Evolutionary conservation across 2,888 invertebrate genomes (phyloP).

Genomic region (Nephrotoma flavescens): DNA sequence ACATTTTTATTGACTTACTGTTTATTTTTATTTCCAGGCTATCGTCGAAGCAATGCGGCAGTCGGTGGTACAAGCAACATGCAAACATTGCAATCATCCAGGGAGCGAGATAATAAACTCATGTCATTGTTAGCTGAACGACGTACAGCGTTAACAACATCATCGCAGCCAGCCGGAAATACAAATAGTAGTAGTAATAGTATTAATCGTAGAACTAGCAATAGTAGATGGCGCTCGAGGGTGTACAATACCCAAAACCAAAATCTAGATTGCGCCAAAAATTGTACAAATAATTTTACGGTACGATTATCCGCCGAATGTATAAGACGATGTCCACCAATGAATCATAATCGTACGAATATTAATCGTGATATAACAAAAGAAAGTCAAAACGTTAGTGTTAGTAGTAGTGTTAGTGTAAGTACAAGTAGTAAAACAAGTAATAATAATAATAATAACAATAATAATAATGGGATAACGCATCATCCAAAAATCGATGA

Average conservation of each 20-base stretch:
- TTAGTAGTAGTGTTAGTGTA: constrained; percentile 1
- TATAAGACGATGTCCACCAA: constrained; percentile 25
- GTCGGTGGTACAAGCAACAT: neutral
- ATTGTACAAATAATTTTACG: constrained; percentile 32
- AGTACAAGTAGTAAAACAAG: neutral
- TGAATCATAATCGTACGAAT: neutral
- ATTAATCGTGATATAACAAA: neutral
- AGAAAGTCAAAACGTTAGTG: constrained; percentile 1
- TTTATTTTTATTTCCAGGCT: neutral
- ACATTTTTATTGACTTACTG: neutral
- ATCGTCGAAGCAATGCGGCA: neutral
- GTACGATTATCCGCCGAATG: constrained; percentile 25
- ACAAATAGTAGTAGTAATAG: neutral
- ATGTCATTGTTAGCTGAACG: constrained; percentile 44
- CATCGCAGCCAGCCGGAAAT: neutral
- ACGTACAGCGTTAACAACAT: constrained; percentile 41
- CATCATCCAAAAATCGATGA: neutral
- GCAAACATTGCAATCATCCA: constrained; percentile 21
- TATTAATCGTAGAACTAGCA: neutral
- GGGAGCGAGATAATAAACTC: constrained; percentile 38
- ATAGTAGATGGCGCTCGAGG: neutral
- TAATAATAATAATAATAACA: neutral
- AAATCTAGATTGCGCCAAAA: constrained; percentile 11
- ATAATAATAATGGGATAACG: neutral
- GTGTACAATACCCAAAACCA: neutral